phyloP scores from a whole-genome alignment of 2,113 vertebrate species.

The Callithrix jacchus region DNA sequence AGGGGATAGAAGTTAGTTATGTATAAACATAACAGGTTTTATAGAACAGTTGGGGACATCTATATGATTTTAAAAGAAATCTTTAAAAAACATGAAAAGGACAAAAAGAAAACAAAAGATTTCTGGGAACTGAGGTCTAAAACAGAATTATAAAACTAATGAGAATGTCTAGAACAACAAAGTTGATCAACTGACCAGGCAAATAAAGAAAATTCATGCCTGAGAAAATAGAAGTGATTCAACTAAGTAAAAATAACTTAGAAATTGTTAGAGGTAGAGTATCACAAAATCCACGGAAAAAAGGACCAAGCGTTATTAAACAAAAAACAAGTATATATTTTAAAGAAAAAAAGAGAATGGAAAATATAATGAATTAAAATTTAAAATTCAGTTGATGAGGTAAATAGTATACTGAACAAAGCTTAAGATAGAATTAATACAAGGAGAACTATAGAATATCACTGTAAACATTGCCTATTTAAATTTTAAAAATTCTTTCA shows the following conservation, averaged over 20 bases:
- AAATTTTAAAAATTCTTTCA: background rate
- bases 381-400: background rate
- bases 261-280: background rate
- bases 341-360: background rate
- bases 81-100: background rate
- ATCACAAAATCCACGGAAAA: background rate
- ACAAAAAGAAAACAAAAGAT: background rate
- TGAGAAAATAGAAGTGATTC: background rate
- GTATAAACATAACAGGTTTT: background rate
- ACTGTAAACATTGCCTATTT: no score
- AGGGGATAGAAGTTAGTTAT: background rate
- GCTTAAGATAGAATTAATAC: background rate
- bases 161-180: background rate
- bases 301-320: background rate
- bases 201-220: slow-evolving; percentile 25
- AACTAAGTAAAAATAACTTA: background rate
- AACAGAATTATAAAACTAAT: slow-evolving; percentile 11
- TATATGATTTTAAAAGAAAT: background rate
- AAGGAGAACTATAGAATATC: background rate
- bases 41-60: background rate
- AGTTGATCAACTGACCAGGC: background rate
- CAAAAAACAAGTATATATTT: background rate
- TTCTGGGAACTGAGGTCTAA: background rate
- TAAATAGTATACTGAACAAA: background rate
- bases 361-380: background rate